Conservation (phyloP, 2,113 vertebrate species). For the Chlamydotis undulata region DNA sequence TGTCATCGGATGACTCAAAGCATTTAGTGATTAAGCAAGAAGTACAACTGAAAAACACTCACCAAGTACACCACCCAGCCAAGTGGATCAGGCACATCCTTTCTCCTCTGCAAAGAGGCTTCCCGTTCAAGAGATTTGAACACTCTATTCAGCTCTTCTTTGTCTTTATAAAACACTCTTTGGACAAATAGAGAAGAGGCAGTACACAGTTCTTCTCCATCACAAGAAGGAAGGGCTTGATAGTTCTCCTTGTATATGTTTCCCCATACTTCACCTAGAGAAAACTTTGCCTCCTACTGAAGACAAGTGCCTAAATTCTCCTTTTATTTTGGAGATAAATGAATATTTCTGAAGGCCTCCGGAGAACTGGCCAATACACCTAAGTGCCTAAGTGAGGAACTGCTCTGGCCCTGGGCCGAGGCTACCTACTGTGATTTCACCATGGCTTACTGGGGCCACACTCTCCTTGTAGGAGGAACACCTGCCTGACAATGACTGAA, state of each 20-base stretch:
- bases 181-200: neutral
- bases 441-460: neutral
- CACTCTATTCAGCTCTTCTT: neutral
- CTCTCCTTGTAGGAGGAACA: neutral
- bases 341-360: neutral
- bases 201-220: neutral
- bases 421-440: neutral
- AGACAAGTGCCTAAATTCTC: neutral
- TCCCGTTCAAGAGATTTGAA: neutral
- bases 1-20: neutral
- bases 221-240: neutral
- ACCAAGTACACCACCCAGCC: neutral
- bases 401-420: neutral
- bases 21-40: neutral
- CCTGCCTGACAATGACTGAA: neutral
- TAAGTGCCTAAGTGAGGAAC: neutral
- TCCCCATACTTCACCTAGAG: neutral
- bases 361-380: neutral
- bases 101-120: neutral
- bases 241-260: neutral
- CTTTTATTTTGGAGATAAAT: neutral
- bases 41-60: neutral
- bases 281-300: neutral
- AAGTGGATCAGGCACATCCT: neutral
- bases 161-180: neutral